Evolutionary conservation across 2,888 invertebrate genomes (phyloP), one percentile per base, ranked within the genome.

Genomic region (Hedychridium roseum): DNA sequence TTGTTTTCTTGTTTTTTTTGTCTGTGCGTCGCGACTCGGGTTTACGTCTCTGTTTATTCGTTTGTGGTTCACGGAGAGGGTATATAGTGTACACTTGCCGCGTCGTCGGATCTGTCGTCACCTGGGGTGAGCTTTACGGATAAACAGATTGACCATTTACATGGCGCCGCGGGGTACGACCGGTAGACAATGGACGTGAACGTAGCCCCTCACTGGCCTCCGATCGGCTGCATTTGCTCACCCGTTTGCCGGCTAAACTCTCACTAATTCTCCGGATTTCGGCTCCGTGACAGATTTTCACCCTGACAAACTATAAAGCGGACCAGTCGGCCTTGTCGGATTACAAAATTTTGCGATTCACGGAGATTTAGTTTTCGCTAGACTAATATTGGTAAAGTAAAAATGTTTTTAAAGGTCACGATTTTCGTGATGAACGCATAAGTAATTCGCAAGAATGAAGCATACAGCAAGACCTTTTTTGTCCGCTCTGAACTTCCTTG

Each of bases 131-230:
- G 30, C 26, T 43, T 43, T 44, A 44, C 37, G 46, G 36, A 42
- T 47, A 35, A 50, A 43, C 28, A 48, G 48, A 53, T 57, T 57
- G 46, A 50, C 43, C 48, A 40, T 57, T 57, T 57, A 50, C 31
- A 46, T 42, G 42, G 37, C 50, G 42, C 50, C 26, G 45, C 37
- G 50, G 56, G 44, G 57, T 48, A 47, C 40, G 17, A 16, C 43
- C 37, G 23, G 38, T 37, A 45, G 41, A 54, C 54, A 57, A 57
- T 50, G 37, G n/a, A 47, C 28, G 23, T 12, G 14, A 32, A 23
- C 16, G n/a, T n/a, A n/a, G n/a, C 38, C 17, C 26, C 26, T 23
- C 9, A n/a, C 23, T 35, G n/a, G 14, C 16, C 20, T 12, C 27
- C 27, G 31, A 27, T 14, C 34, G 27, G 27, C 18, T 16, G 35